phyloP scores from a whole-genome alignment of 2,888 invertebrate species.

The Apodemia hepburni region DNA sequence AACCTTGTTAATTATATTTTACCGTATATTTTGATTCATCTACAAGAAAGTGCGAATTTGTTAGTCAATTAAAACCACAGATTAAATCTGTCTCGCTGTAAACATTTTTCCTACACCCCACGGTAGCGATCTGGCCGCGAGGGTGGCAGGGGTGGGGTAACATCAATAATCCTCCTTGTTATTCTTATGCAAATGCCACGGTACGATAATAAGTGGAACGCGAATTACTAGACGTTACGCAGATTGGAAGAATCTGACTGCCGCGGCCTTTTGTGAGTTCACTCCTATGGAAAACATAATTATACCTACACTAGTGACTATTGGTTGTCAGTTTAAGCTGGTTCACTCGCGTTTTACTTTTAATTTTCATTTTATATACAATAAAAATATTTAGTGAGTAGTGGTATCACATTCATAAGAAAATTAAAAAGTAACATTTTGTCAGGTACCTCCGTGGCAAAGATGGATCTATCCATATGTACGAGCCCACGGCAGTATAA shows the following conservation, averaged over 20 bases:
- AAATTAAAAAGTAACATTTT: no score
- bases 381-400: no score
- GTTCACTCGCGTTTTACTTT: no score
- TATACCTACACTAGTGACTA: neutral
- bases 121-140: constrained; percentile 26
- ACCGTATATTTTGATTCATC: no score
- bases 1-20: no score
- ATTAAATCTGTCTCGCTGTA: constrained; percentile 12
- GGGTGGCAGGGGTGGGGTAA: constrained; percentile 42
- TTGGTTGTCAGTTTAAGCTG: neutral
- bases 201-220: constrained; percentile 76
- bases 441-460: no score
- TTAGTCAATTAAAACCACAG: constrained; percentile 14
- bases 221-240: constrained; percentile 73
- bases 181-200: constrained; percentile 78
- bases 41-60: neutral
- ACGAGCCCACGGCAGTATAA: no score
- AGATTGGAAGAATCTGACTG: constrained; percentile 71
- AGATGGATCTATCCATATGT: no score
- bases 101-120: constrained; percentile 16
- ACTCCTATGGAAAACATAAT: neutral
- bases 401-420: no score
- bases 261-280: constrained; percentile 32
- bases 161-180: constrained; percentile 79
- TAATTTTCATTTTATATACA: no score